Conservation (phyloP, 1,140 invertebrate species). For the Bacillus rossius region DNA sequence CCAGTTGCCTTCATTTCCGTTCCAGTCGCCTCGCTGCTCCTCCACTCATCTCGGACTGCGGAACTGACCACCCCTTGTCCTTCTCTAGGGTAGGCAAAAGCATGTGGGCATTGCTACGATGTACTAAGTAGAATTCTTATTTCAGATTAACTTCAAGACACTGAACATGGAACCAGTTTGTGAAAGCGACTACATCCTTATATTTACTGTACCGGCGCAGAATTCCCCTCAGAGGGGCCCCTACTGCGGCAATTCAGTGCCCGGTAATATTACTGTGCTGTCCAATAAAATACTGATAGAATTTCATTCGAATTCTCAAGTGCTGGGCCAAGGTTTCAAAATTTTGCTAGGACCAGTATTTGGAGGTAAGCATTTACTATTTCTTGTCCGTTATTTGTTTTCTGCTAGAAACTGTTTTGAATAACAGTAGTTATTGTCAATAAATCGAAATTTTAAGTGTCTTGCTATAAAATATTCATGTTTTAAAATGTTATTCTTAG, state of each 20-base stretch:
- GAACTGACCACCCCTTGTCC: no score
- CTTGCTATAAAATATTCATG: no score
- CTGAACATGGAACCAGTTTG: slow-evolving; percentile 29
- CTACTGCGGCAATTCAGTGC: slow-evolving; percentile 53
- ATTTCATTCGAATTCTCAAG: slow-evolving; percentile 50
- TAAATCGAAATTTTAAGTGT: no score
- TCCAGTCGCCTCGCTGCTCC: no score
- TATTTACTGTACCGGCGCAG: slow-evolving; percentile 48
- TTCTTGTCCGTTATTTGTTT: not conserved
- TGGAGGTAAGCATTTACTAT: slow-evolving; percentile 17
- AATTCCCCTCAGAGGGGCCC: slow-evolving; percentile 51
- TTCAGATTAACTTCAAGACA: slow-evolving; percentile 32
- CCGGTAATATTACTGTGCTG: slow-evolving; percentile 39
- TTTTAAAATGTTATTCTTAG: no score
- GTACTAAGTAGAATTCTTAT: no score
- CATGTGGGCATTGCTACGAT: no score
- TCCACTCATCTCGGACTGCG: no score
- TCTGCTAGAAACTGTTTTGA: no score
- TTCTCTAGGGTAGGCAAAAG: no score
- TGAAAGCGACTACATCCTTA: slow-evolving; percentile 18
- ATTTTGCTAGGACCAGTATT: slow-evolving; percentile 35
- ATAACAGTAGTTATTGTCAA: no score
- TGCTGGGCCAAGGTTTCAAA: slow-evolving; percentile 42
- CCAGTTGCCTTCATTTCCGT: no score
- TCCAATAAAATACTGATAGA: slow-evolving; percentile 54